Base-by-base conservation (phyloP, 2,888 invertebrate species). In the Sycophila texana region DNA sequence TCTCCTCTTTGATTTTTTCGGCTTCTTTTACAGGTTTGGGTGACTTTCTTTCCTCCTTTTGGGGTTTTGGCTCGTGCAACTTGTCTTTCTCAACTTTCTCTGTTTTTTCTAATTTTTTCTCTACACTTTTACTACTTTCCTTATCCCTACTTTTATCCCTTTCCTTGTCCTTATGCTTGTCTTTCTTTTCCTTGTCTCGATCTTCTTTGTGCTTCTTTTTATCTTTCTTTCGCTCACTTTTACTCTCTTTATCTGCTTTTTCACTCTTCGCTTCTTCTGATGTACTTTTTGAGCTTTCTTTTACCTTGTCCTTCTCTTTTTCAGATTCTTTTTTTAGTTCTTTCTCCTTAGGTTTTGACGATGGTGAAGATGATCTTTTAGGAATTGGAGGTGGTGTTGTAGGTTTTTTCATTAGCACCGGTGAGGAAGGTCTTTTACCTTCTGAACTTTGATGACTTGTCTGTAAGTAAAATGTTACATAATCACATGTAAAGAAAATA, bases 71-170 rank as follows among this genome's bases (percentile, higher is more conserved):
- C 74, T 91, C 92, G 81, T 92, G 92, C 39, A 90, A 87, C 63
- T 76, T 79, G 68, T 92, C 92, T 82, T 85, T 86, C 4, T 86
- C 85, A 5, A 88, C 84, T 20, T 93, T 92, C 80, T 93, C 94
- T 39, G 93, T 91, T 90, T 94, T 94, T 74, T 94, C 91, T 86
- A 94, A 93, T 83, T 94, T 94, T 82, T 94, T 94, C 80, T 92
- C 92, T 76, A 91, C 91, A 70, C 92, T 91, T 81, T 92, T 89
- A 0, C 82, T 47, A 4, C 80, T 30, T 16, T 87, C 87, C 16
- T 87, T 88, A 90, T 89, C 93, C 92, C 82, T 93, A 92, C 86
- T 92, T 91, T 92, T 84, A 87, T 92, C 86, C 89, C 92, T 83
- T 87, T 91, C 85, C 82, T 86, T 89, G 26, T 88, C 90, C 74